Evolutionary conservation across 2,888 invertebrate species (phyloP), one percentile per base, ranked within the genome.

Genomic region (Synergus gifuensis): DNA sequence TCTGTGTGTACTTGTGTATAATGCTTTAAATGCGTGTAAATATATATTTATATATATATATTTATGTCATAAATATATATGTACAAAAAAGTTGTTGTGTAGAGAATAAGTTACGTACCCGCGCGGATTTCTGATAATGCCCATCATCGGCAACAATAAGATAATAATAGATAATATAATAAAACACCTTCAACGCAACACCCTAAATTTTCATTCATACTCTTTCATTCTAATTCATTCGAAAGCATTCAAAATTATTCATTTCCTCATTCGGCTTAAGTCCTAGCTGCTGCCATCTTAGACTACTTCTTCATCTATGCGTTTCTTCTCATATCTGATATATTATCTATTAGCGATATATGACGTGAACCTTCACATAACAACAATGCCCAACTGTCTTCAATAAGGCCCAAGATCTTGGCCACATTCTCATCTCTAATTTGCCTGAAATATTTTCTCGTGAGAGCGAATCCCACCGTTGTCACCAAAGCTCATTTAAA

Each of bases 301-400:
- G 54, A 69, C 73, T 69, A 82, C 63, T 79, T 69, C 60, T 60
- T 62, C 76, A 81, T 79, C 11, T 54, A 73, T 54, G 49, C 18
- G 36, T 58, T 73, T 73, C 73, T 73, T 40, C 49, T 69, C 85
- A 83, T 87, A 87, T 85, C 85, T 85, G 88, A 88, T 88, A 90
- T 88, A 89, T 87, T 83, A 89, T 88, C 87, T 89, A 85, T 88
- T 87, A 88, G 86, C 86, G 86, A 87, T 89, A 83, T 87, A 90
- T 89, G 89, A 91, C 88, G 87, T 87, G 87, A 87, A 87, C 86
- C 87, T 88, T 87, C 83, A 87, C 87, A 88, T 91, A 91, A 91
- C 90, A 91, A 91, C 90, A 92, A 92, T 92, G 92, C 92, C 92
- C 92, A 91, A 90, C 89, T 90, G 91, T 90, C 87, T 91, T 90